Evolutionary conservation across 2,888 invertebrate genomes (phyloP), one percentile per base, ranked within the genome.

Genomic region (Pseudococcus longispinus): DNA sequence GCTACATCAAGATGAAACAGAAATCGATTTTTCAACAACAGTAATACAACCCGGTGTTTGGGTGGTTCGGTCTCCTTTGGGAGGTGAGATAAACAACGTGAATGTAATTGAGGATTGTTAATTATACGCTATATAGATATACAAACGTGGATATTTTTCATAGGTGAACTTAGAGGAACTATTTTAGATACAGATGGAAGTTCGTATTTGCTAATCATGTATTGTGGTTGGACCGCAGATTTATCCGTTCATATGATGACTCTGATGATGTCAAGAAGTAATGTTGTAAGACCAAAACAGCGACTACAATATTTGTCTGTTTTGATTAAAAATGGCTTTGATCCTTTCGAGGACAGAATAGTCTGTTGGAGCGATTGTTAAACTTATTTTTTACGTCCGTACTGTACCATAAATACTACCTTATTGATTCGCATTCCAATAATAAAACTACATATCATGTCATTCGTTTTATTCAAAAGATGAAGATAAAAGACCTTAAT

Each of bases 331-430:
- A 88, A 89, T 32, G 89, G 89, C 13, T 89, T 88, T 83, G 88
- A 88, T 70, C 89, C 89, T 23, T 84, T 87, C 5, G 80, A 85
- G 70, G 89, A 89, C 51, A 89, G 88, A 88, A 88, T 89, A 46
- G 88, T 89, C 5, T 88, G 89, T 15, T 89, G 89, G 89, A 88
- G 88, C 46, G 88, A 89, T 83, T 89, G 89, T 46, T 88, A 37
- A 87, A 46, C 29, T 70, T 1, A 8, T 32, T 29, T 32, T 18
- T 70, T 70, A 15, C 15, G 55, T 55, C 3, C 55, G 4, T 55
- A 55, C 20, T 18, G n/a, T 8, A 18, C n/a, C 1, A 20, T 55
- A 8, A 15, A n/a, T n/a, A 51, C n/a, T 55, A 18, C n/a, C 55
- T 55, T 55, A 60, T 23, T n/a, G 15, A 55, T 23, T 2, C 37